Base-by-base conservation (phyloP, 2,113 vertebrate genomes). In the Oryzias woworae region DNA sequence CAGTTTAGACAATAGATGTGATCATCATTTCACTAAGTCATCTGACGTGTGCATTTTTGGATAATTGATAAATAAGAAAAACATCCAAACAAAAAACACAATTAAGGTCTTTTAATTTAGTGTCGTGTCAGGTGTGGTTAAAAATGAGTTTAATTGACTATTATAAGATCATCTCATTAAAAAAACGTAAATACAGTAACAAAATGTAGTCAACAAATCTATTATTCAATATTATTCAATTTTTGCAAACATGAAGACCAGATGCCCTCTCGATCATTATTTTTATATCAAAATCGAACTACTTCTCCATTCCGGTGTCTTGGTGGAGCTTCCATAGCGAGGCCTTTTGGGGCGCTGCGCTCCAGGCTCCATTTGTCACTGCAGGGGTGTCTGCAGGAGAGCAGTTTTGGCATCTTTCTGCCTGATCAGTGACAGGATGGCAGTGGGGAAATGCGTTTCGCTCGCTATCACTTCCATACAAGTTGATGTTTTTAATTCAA, bases 381-480 rank as follows among this genome's bases (percentile, higher is more conserved):
- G 53, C 48, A 28, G 65, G 61, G 14, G 51, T 17, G 1, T 36
- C 24, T 5, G 60, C 52, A n/a, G 74, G 41, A n/a, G 63, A 81
- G 69, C 82, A 82, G 81, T 84, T 80, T 57, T 67, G 51, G 4
- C 51, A 28, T 66, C 43, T 44, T 57, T 66, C 54, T 22, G 14
- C 41, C 56, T 56, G 73, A 77, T 58, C 69, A 75, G 71, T 49
- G 65, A 78, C 81, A 82, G 78, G 66, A 73, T 20, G 75, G 26
- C 6, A 18, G 81, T 87, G 83, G 85, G 81, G 80, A 83, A 83
- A 73, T 7, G 53, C 53, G 58, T 66, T 59, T 7, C 54, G 52
- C 66, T 68, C 24, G 7, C 66, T 71, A 71, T 61, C 78, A 48
- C 75, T 69, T 69, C 60, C 43, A 44, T 73, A 68, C 77, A 59